These are phyloP conservation scores for Zonitis immaculata DNA, from an alignment of 2,888 invertebrate species.

Conservation along the genomic window DNA sequence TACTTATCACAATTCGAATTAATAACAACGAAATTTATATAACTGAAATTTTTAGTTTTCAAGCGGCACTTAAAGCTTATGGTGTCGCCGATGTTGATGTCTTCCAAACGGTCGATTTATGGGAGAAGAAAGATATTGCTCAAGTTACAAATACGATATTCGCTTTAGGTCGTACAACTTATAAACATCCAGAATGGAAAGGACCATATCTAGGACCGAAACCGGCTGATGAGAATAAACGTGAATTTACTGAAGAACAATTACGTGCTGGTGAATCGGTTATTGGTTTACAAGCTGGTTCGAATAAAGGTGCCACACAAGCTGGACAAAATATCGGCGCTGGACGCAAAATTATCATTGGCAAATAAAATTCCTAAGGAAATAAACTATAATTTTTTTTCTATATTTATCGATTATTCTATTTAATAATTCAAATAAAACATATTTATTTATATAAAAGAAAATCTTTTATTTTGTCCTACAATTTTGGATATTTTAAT, in stretches of 20 bases:
- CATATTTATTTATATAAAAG: conserved; percentile 22
- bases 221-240: conserved; percentile 89
- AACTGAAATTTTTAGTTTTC: conserved; percentile 74
- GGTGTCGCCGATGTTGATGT: conserved; percentile 89
- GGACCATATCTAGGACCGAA: conserved; percentile 93
- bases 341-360: conserved; percentile 83
- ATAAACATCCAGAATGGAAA: conserved; percentile 41
- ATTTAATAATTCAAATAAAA: conserved; percentile 20
- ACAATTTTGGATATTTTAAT: neutral
- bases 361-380: conserved; percentile 58
- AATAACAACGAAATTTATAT: neutral
- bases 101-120: conserved; percentile 96
- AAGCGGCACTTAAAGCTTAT: conserved; percentile 77
- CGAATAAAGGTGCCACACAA: conserved; percentile 94
- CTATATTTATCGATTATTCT: conserved; percentile 29
- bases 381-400: conserved; percentile 12
- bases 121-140: conserved; percentile 89
- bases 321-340: conserved; percentile 88
- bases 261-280: conserved; percentile 82
- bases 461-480: neutral
- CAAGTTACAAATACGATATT: conserved; percentile 81
- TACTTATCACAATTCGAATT: too few species aligned
- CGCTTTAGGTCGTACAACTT: conserved; percentile 66
- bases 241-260: conserved; percentile 90
- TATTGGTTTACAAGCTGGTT: conserved; percentile 92